Conservation (phyloP, 2,797 vertebrate species). For the Eulemur coronatus region DNA sequence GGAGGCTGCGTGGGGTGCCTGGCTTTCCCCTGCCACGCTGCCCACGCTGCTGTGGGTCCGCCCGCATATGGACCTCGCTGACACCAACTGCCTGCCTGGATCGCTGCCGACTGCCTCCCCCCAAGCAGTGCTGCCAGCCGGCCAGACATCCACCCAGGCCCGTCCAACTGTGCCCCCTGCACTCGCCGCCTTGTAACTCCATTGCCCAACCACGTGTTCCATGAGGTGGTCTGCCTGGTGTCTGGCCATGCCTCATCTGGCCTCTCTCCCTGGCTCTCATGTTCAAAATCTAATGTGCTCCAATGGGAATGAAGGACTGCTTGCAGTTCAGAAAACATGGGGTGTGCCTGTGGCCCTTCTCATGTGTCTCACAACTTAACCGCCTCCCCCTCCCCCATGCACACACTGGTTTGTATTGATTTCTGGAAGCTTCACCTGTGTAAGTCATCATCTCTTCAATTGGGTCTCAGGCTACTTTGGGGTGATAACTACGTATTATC, state of each 20-base stretch:
- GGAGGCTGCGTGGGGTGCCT: background rate
- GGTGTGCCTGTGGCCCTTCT: background rate
- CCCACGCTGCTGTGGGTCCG: background rate
- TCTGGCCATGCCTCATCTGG: background rate
- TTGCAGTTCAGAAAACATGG: background rate
- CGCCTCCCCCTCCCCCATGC: background rate
- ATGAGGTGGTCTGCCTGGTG: background rate
- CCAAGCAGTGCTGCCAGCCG: background rate
- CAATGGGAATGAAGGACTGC: background rate
- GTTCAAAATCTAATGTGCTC: background rate
- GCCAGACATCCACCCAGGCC: background rate
- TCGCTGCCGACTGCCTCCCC: background rate
- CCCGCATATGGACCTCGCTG: background rate
- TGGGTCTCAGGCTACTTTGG: background rate
- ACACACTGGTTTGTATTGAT: background rate
- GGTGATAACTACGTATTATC: background rate
- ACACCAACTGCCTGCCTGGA: constrained; percentile 18
- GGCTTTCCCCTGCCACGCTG: accelerated
- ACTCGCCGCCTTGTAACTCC: background rate
- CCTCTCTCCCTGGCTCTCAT: background rate
- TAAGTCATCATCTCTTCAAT: background rate
- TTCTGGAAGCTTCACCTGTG: constrained; percentile 26
- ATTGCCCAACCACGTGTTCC: background rate
- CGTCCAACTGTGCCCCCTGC: background rate
- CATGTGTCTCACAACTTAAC: background rate